Base-by-base conservation (phyloP, 2,797 vertebrate genomes). In the Chromis chromis region DNA sequence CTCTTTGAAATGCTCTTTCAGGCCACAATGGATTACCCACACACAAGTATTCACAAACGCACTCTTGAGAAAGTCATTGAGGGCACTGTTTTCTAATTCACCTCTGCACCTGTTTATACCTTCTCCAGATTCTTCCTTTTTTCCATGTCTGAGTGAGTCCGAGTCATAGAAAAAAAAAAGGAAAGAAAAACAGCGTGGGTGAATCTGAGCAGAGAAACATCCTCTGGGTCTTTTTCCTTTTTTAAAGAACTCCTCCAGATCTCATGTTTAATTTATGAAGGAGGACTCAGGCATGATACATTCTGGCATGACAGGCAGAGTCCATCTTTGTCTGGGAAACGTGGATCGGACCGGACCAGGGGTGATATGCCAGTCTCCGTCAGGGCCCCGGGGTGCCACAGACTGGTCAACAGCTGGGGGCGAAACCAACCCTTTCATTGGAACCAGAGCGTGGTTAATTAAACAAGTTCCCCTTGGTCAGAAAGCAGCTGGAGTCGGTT, bases 201-300 rank as follows among this genome's bases (percentile, higher is more conserved):
- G 94, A 94, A 93, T 94, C 88, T 93, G 89, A 93, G 93, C 91
- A 93, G 90, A 91, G 92, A 93, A 94, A 94, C 92, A 94, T 94
- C 94, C 94, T 93, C 92, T 94, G 93, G 93, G 93, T 94, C 92
- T 92, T 94, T 91, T 93, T 92, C 88, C 85, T 88, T 93, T 93
- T 94, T 91, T 92, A 91, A 91, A 94, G 91, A 92, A 92, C 93
- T 94, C 93, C 92, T 94, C 93, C 90, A 91, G 93, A 94, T 93
- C 92, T 94, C 91, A 94, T 95, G 94, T 93, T 95, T 95, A 93
- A 95, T 95, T 93, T 89, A 95, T 94, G 91, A 92, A 89, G 83
- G 83, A 89, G 86, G 88, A 89, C 89, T 94, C 88, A 92, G 86
- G 84, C 90, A 82, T 94, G 92, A 94, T 95, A 93, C 91, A 92